A percentile compares a stretch with the other conserved stretches of the same genome.
These are phyloP conservation scores for Crioceris asparagi DNA, from an alignment of 2,888 invertebrate genomes.

Conservation along the genomic window DNA sequence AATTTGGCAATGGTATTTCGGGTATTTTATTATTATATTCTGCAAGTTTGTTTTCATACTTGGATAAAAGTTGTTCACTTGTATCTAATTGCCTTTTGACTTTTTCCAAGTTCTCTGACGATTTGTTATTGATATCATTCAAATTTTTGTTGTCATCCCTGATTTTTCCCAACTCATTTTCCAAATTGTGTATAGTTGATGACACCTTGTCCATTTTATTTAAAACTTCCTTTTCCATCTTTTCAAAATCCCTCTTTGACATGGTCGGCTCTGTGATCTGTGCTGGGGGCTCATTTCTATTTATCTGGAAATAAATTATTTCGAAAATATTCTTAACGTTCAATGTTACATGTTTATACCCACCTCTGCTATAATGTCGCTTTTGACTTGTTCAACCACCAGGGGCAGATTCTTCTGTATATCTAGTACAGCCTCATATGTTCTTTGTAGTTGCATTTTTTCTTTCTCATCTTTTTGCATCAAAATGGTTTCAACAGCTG, in stretches of 20 bases:
- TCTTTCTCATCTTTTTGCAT: slow-evolving; percentile 61
- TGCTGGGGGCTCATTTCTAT: slow-evolving; percentile 20
- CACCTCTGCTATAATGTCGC: slow-evolving; percentile 34
- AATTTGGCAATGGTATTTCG: slow-evolving; percentile 17
- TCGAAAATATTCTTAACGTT: too few relatives aligned
- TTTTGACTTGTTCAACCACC: slow-evolving; percentile 39
- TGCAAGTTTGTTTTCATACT: slow-evolving; percentile 46
- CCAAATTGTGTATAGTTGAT: slow-evolving; percentile 25
- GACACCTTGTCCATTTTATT: slow-evolving; percentile 31
- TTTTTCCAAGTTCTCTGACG: slow-evolving; percentile 38
- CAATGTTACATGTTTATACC: too few relatives aligned
- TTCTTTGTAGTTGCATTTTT: slow-evolving; percentile 51
- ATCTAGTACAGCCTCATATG: slow-evolving; percentile 46
- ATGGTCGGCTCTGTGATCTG: slow-evolving; percentile 22
- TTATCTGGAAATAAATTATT: slow-evolving; percentile 11
- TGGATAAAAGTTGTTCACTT: slow-evolving; percentile 46
- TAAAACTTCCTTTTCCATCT: slow-evolving; percentile 25
- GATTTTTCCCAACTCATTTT: slow-evolving; percentile 30
- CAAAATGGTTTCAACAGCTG: slow-evolving; percentile 65
- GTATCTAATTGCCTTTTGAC: slow-evolving; percentile 39
- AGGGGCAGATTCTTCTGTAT: slow-evolving; percentile 40
- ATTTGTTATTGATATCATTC: slow-evolving; percentile 38
- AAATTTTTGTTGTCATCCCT: slow-evolving; percentile 36
- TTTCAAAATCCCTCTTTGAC: slow-evolving; percentile 28
- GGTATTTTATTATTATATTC: slow-evolving; percentile 37